Evolutionary conservation across 2,113 vertebrate genomes (phyloP).

Genomic region (Saccopteryx bilineata): DNA sequence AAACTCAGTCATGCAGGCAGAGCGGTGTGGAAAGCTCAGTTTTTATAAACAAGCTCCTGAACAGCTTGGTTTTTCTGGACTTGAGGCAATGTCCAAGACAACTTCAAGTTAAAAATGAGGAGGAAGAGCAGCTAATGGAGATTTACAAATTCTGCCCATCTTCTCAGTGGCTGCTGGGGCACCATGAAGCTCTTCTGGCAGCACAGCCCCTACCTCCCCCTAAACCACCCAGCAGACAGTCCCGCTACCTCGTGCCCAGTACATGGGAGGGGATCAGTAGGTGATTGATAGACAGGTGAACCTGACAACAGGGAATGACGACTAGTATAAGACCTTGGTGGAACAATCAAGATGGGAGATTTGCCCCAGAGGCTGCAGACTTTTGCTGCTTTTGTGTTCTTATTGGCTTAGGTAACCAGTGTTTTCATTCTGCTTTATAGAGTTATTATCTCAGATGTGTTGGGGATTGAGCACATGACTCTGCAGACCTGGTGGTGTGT

Average conservation of each 20-base stretch:
- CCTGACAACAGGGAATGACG: neutral
- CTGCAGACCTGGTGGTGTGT: neutral
- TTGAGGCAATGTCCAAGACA: constrained; percentile 34
- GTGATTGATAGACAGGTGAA: neutral
- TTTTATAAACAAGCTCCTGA: neutral
- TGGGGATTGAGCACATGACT: neutral
- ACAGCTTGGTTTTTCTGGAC: neutral
- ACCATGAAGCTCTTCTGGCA: neutral
- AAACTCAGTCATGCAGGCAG: neutral
- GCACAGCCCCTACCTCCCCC: rapidly evolving
- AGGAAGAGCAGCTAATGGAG: neutral
- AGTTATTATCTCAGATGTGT: neutral
- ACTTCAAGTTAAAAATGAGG: neutral
- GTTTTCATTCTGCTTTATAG: neutral
- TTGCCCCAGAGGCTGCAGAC: neutral
- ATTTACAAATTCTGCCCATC: neutral
- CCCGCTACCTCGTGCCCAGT: neutral
- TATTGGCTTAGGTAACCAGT: neutral
- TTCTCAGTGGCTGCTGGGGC: neutral
- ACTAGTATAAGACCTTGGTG: no score
- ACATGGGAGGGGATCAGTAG: neutral
- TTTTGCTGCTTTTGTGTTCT: neutral
- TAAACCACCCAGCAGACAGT: neutral
- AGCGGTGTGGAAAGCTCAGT: neutral
- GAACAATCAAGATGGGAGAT: neutral